Base-by-base conservation (phyloP, 2,113 vertebrate genomes). In the Anser cygnoides region DNA sequence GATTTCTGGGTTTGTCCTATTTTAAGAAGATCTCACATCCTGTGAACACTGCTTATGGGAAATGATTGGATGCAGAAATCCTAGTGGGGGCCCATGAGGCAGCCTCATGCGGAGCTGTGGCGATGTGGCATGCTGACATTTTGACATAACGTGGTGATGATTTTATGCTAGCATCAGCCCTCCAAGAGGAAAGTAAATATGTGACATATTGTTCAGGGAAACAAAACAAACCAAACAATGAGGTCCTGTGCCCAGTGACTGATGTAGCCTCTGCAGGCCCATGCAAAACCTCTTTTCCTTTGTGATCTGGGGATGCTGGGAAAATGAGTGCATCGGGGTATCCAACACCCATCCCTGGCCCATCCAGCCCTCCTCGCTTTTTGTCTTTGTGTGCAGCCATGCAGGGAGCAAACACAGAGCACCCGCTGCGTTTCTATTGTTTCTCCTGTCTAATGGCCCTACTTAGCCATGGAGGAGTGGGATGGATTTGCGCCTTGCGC, bases 401-500 rank as follows among this genome's bases (percentile, higher is more conserved):
- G 93, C 93, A 92, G 92, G 92, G 92, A 97, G 91, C 96, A 92
- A 93, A 87, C 71, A 87, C 77, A 93, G 89, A 93, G 95, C 96
- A 68, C 96, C 92, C 91, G 93, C 96, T 96, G 96, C 0, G 95
- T 81, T 93, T 50, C 95, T 58, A 96, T 97, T 97, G 96, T 96
- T 96, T 97, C 95, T 97, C 57, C 90, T 93, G 95, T 94, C 96
- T 96, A 97, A 96, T 96, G 92, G 95, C 90, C 92, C 93, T 93
- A 91, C 96, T 97, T 96, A 96, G 92, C 91, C 93, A 59, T 21
- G 89, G 86, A 97, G 77, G 92, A 97, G 93, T 4, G 28, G 96
- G 91, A 90, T 96, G 95, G 95, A 94, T 96, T 97, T 97, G 93
- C 0, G 90, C 95, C 92, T 93, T 76, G 77, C 3, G 25, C 92